Percentiles rank a stretch among this genome's conserved stretches.
phyloP scores from a whole-genome alignment of 2,113 vertebrate species.

The Prochilodus magdalenae region DNA sequence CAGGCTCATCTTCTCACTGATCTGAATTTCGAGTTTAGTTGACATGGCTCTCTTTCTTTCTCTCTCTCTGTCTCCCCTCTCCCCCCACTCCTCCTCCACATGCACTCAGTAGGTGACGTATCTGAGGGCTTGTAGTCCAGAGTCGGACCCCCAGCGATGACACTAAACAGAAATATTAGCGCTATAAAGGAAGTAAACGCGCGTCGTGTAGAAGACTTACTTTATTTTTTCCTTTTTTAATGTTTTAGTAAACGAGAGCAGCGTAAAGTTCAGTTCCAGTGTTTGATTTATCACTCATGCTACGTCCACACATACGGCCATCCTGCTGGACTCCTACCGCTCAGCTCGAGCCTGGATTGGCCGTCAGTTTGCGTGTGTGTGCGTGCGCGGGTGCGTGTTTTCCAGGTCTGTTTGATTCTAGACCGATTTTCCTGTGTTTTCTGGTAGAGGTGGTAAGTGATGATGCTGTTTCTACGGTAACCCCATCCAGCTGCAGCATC shows the following conservation, averaged over 20 bases:
- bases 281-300: not conserved
- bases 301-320: not conserved
- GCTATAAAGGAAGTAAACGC: slow-evolving; percentile 32
- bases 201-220: slow-evolving; percentile 48
- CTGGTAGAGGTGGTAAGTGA: slow-evolving; percentile 33
- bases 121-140: not conserved
- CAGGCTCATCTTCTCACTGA: not conserved
- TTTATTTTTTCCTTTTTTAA: slow-evolving; percentile 37
- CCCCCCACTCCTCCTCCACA: not conserved
- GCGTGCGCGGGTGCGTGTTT: no score
- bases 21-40: no score
- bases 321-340: not conserved
- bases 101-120: slow-evolving; percentile 7
- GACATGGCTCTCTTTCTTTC: not conserved
- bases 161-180: slow-evolving; percentile 54
- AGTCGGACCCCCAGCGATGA: slow-evolving; percentile 60
- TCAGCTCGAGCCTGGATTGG: not conserved
- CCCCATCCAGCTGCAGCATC: slow-evolving; percentile 57
- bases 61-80: not conserved
- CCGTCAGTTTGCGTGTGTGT: not conserved
- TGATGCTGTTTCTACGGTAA: slow-evolving; percentile 59
- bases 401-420: not conserved
- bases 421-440: slow-evolving; percentile 42
- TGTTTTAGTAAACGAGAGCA: slow-evolving; percentile 61
- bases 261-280: slow-evolving; percentile 18